These are phyloP conservation scores for Diorhabda carinulata DNA, from an alignment of 1,140 invertebrate genomes.

Conservation along the genomic window DNA sequence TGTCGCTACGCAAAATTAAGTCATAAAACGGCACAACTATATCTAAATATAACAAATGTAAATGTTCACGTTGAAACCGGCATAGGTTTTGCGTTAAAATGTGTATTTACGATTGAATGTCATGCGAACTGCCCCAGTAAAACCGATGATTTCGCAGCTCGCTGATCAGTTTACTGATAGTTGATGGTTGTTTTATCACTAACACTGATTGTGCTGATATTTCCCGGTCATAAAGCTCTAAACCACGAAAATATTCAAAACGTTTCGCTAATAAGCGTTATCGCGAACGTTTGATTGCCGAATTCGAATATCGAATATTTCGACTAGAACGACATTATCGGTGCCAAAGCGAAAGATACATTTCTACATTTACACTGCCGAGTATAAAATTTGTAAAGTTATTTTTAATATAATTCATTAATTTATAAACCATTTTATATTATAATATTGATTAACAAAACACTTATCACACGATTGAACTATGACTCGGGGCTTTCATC, in stretches of 20 bases:
- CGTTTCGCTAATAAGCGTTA: conserved; percentile 28
- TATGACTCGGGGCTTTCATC: too few species aligned
- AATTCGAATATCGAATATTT: conserved; percentile 14
- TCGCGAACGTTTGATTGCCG: conserved; percentile 15
- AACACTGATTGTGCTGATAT: conserved; percentile 40
- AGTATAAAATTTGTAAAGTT: too few species aligned
- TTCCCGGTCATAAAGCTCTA: conserved; percentile 39
- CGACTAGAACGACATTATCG: background rate
- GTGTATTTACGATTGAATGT: conserved; percentile 34
- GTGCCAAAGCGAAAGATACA: background rate
- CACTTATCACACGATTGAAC: too few species aligned
- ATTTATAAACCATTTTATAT: too few species aligned
- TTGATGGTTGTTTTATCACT: conserved; percentile 43
- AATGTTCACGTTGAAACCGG: conserved; percentile 12
- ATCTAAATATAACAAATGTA: conserved; percentile 8
- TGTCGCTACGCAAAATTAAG: background rate
- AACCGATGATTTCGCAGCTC: conserved; percentile 41
- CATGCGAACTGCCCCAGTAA: conserved; percentile 34
- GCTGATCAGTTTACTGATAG: conserved; percentile 35
- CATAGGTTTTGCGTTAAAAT: conserved; percentile 19
- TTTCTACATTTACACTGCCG: background rate
- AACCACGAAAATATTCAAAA: conserved; percentile 40
- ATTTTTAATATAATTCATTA: too few species aligned
- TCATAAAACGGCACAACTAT: conserved; percentile 1
- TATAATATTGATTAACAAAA: too few species aligned